phyloP scores from a whole-genome alignment of 2,113 vertebrate species.

The Phaethornis superciliosus region DNA sequence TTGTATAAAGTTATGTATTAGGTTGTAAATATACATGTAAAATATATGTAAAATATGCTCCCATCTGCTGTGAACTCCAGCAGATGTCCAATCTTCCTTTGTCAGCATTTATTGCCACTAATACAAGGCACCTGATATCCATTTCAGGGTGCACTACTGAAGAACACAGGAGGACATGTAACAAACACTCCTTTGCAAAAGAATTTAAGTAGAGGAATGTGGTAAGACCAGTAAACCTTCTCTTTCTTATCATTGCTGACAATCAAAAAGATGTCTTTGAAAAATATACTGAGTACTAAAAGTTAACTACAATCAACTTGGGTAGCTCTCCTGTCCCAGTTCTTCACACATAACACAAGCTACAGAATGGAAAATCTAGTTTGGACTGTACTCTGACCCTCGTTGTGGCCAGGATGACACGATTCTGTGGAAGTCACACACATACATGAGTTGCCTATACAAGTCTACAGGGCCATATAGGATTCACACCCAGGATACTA shows the following conservation, averaged over 20 bases:
- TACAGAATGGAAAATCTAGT: background rate
- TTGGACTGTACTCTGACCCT: background rate
- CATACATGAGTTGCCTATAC: background rate
- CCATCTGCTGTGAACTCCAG: background rate
- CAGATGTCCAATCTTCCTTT: background rate
- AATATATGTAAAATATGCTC: background rate
- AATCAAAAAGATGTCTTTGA: background rate
- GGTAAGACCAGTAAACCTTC: background rate
- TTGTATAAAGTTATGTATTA: background rate
- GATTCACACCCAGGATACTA: background rate
- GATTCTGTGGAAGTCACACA: background rate
- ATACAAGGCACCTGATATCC: background rate
- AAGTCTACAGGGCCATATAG: background rate
- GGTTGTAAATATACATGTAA: background rate
- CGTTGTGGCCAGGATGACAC: background rate
- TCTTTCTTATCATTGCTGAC: background rate
- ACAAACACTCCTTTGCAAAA: background rate
- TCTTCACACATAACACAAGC: background rate
- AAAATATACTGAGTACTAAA: background rate
- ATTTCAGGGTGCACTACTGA: fast-evolving
- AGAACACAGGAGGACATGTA: background rate
- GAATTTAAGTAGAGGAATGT: background rate
- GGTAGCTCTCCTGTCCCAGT: background rate
- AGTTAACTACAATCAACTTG: background rate
- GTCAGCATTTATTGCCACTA: background rate